Evolutionary conservation across 2,888 invertebrate species (phyloP), one percentile per base, ranked within the genome.

Genomic region (Callosobruchus maculatus): DNA sequence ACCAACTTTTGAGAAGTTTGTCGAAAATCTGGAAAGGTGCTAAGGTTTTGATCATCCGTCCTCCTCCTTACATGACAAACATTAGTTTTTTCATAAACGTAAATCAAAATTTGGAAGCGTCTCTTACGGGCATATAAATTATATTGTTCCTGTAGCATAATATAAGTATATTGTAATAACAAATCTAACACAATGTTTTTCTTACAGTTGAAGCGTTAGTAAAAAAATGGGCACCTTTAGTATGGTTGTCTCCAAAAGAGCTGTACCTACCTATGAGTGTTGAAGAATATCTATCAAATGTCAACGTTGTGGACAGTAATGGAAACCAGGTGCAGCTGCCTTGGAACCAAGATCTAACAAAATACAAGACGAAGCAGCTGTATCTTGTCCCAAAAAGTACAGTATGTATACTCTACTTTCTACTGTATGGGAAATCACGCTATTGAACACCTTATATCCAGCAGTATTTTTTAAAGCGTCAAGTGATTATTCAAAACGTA

Each of bases 211-310:
- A 83, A 76, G 85, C 85, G 72, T 83, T 91, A 75, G 89, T 91
- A 70, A 88, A 85, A 74, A 87, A 89, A 84, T 93, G 92, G 92
- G 90, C 93, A 0, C 92, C 93, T 3, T 80, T 92, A 70, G 89
- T 93, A 22, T 92, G 92, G 91, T 86, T 93, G 71, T 91, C 92
- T 72, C 92, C 92, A 0, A 89, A 89, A 74, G 93, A 93, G 85
- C 88, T 88, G 83, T 92, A 90, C 83, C 87, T 91, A 85, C 93
- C 93, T 0, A 86, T 89, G 73, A 89, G 89, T 73, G 91, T 92
- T 0, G 89, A 90, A 70, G 89, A 90, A 77, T 92, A 92, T 84
- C 85, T 92, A 72, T 86, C 88, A 74, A 88, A 92, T 83, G 90
- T 92, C 13, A 76, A 83, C 73, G 79, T 85, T n/a, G 83, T 81